Base-by-base conservation (phyloP, 2,797 vertebrate species). In the Zenarchopterus dispar region DNA sequence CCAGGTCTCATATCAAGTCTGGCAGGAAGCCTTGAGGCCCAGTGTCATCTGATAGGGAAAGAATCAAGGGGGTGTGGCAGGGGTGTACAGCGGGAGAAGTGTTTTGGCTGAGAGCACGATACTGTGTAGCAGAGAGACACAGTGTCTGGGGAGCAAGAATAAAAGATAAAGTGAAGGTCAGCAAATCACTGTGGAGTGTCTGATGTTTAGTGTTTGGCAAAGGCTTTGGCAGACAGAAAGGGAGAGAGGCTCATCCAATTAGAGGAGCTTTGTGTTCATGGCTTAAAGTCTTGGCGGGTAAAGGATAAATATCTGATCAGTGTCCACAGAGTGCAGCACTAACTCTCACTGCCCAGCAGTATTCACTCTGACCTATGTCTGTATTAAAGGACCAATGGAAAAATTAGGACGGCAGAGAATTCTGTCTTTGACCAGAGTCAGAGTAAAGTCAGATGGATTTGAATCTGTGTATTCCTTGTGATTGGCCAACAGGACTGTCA, bases 401-500 rank as follows among this genome's bases (percentile, higher is more conserved):
- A 18, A 55, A 48, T 62, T 17, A 47, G 45, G 28, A 58, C 23
- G 24, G 54, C 15, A 17, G 26, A 18, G 21, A 41, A 53, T 13
- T 53, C 15, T 31, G 52, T 56, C 6, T 22, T 18, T 19, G 21
- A 58, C 58, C 26, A 17, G 17, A 53, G 19, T 68, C 43, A 51
- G 44, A 41, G 33, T 15, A 19, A 56, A 66, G 31, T 56, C 50
- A 4, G 50, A 43, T 11, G 21, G 19, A 16, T 24, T 13, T 51
- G 64, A 44, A 63, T 22, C 2, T 59, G 33, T 59, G 5, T 2
- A 26, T 67, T 28, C 39, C 13, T 47, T 66, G 16, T 80, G 44
- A 66, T 82, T 80, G 73, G 45, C 46, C 80, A 31, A 73, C 77
- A 99, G 98, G 98, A 10, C 85, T 99, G 68, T 99, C 98, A 50